Evolutionary conservation across 35 echinoderm and acorn worm genomes (phyloP), one percentile per base, ranked within the genome.

Genomic region (Antedon bifida): DNA sequence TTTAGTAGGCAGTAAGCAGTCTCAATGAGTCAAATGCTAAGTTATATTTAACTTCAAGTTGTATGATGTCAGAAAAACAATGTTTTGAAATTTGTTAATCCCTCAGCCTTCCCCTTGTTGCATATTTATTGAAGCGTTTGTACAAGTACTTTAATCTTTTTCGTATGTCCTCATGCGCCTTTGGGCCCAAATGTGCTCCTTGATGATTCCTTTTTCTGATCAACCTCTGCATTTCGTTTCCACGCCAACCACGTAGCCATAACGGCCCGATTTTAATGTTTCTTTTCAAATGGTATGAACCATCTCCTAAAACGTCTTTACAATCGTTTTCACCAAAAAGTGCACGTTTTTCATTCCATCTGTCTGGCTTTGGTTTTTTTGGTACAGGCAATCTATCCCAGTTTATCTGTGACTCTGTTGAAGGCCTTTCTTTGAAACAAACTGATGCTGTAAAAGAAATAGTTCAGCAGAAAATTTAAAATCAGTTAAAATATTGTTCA

Each of bases 261-360:
- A 56, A 88, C 2, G 95, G 95, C 77, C 95, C 95, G 34, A 34
- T 55, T 31, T 99, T 99, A n/a, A 99, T 73, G 51, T 99, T 99
- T 74, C 77, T 85, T 31, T 81, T 76, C 31, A 99, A 64, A 32
- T 76, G 32, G 79, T 99, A 99, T 0, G 87, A 85, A 0, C 95
- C 95, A 56, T 99, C 95, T 29, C 95, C 95, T 4, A 99, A 79
- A 29, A 99, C 90, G 77, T 99, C 95, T 84, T 99, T 99, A 83
- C 90, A 99, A 86, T 99, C 95, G 39, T 99, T 99, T 86, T 99
- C 95, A 56, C 95, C 95, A 78, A 93, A 99, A 17, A 99, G 83
- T 31, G 95, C 88, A 45, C 77, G 78, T 81, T 99, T 86, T 76
- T 90, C 85, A 16, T 75, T 77, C 95, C 95, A 99, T 10, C 81